These are phyloP conservation scores for Butorides virescens DNA, from an alignment of 2,113 vertebrate species.

Conservation along the genomic window DNA sequence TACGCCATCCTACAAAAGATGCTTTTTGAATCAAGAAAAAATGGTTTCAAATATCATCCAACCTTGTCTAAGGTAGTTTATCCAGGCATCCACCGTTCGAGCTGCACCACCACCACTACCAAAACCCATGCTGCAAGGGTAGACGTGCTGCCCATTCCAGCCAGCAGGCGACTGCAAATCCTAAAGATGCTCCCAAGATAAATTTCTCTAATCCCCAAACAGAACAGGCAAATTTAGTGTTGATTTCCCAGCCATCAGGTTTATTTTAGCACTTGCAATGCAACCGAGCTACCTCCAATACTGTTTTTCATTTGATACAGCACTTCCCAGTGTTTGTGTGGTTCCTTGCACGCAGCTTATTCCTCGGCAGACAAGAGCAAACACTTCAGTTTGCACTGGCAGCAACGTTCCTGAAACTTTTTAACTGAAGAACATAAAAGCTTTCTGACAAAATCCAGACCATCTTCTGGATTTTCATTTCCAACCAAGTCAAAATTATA, in stretches of 20 bases:
- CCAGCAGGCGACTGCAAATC: not conserved
- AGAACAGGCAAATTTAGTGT: not conserved
- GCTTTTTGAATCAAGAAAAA: not conserved
- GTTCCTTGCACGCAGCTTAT: not conserved
- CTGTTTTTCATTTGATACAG: not conserved
- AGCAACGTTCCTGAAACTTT: not conserved
- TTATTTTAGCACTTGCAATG: not conserved
- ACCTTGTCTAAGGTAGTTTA: not conserved
- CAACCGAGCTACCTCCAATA: not conserved
- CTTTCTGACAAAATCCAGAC: not conserved
- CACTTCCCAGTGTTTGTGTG: not conserved
- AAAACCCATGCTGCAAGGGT: not conserved
- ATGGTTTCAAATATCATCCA: not conserved
- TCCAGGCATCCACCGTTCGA: fast-evolving
- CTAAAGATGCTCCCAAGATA: not conserved
- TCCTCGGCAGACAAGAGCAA: not conserved
- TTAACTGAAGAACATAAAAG: not conserved
- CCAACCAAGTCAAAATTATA: not conserved
- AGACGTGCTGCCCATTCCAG: not conserved
- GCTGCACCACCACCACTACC: not conserved
- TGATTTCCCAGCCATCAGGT: not conserved
- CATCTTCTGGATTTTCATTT: not conserved
- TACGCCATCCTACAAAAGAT: fast-evolving
- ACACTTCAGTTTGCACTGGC: not conserved
- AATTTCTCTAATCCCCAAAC: not conserved